Base-by-base conservation (phyloP, 2,888 invertebrate genomes). In the Augochlorella aurata region DNA sequence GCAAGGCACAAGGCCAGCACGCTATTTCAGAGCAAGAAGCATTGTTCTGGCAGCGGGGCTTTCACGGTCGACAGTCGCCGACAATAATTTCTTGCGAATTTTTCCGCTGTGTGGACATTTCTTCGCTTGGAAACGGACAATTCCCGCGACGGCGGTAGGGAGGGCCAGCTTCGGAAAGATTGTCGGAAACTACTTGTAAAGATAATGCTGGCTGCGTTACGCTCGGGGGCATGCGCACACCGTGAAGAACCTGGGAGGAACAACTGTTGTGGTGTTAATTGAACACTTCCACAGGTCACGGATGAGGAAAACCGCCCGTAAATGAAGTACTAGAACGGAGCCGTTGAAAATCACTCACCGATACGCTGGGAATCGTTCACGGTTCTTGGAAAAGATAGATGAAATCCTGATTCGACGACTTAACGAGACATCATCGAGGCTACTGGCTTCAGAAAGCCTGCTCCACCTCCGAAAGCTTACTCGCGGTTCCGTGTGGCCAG, bases 211-310 rank as follows among this genome's bases (percentile, higher is more conserved):
- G 24, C 21, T 4, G 67, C 67, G 67, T 68, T 16, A 68, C 49
- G 67, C 67, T 24, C 49, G 67, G 47, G 16, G 16, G 45, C 16
- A 68, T 29, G 24, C 49, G 49, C 24, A 18, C 5, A 68, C 67
- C 67, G 67, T 68, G 67, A 24, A 68, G 45, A 49, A 24, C 24
- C 21, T 14, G 49, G 45, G 45, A 68, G 49, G 47, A 49, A 7
- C 47, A 68, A 68, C 67, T 68, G 21, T 49, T 68, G 66, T 8
- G 66, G 45, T 66, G 66, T 44, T 66, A 66, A 66, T 66, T 66
- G 66, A 66, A 14, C 45, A 45, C 45, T 45, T 45, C 45, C 66
- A 45, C 66, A 45, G 21, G 45, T 66, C 66, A 66, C 21, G 66
- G 45, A 45, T 21, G 21, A 45, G 14, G n/a, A 14, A n/a, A 66